Base-by-base conservation (phyloP, 53 echinoderm and acorn worm species). In the Astropecten irregularis region DNA sequence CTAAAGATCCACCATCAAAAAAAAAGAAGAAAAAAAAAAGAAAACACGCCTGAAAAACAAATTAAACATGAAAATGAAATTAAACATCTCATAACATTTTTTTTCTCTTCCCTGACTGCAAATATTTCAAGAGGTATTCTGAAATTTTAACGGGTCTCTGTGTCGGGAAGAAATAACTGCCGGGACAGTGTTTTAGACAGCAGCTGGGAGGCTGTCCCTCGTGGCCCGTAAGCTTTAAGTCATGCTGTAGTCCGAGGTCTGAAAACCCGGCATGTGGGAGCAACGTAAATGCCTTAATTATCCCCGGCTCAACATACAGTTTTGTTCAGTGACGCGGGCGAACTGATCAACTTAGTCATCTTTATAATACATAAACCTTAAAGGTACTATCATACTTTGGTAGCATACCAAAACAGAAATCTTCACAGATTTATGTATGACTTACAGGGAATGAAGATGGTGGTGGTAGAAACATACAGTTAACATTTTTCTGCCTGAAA, bases 261-360 rank as follows among this genome's bases (percentile, higher is more conserved):
- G 4, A 34, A 61, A 3, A 61, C 0, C 18, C n/a, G 65, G 36
- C 65, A 65, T 65, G 36, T 65, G n/a, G 65, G 3, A 14, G 34
- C 65, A 0, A 0, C 36, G 36, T 38, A 65, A 65, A 65, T 65
- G 13, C 65, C 38, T 65, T 38, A 65, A 65, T 65, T 65, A 65
- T 65, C 38, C 36, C n/a, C n/a, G 38, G 38, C 65, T 65, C 65
- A 65, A 65, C 65, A 65, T 65, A 65, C 65, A 65, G 35, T 65
- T 65, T 65, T 34, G 8, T 11, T 9, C 32, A 30, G 16, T 16
- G 10, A 2, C 15, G 13, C 11, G 30, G 13, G 14, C 34, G 4
- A 11, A 25, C 4, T 61, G 29, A 61, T 61, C 61, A 61, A 33
- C 13, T 61, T 61, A 61, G 61, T 31, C 61, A 33, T 29, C 32